Evolutionary conservation across 2,888 invertebrate species (phyloP).

Genomic region (Gastrophysa polygoni): DNA sequence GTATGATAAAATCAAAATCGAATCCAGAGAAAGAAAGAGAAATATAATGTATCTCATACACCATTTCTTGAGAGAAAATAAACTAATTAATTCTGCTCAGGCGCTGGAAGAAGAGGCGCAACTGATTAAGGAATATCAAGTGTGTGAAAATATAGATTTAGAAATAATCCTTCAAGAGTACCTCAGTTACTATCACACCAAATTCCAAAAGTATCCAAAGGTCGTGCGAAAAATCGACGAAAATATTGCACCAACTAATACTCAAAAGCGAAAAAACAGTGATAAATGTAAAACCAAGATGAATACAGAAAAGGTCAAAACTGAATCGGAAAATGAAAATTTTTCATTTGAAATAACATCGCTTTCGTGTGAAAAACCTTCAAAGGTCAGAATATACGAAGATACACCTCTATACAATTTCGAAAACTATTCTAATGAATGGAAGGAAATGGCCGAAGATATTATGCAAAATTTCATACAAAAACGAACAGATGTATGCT

Average conservation of each 20-base stretch:
- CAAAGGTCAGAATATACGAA: slow-evolving; percentile 2
- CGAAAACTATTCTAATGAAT: slow-evolving; percentile 61
- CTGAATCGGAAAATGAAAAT: slow-evolving; percentile 41
- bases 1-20: slow-evolving; percentile 48
- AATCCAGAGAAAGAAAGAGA: slow-evolving; percentile 57
- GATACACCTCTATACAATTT: slow-evolving; percentile 45
- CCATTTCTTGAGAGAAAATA: slow-evolving; percentile 71
- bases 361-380: slow-evolving; percentile 26
- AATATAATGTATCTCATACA: slow-evolving; percentile 69
- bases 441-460: slow-evolving; percentile 68
- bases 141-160: slow-evolving; percentile 92
- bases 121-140: slow-evolving; percentile 69
- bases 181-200: slow-evolving; percentile 81
- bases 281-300: slow-evolving; percentile 18
- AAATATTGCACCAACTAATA: slow-evolving; percentile 18
- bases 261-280: slow-evolving; percentile 28
- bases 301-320: slow-evolving; percentile 44
- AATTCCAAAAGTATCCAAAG: slow-evolving; percentile 86
- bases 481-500: slow-evolving; percentile 61
- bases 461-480: slow-evolving; percentile 70
- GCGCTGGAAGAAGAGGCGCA: slow-evolving; percentile 74
- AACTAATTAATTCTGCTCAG: slow-evolving; percentile 68
- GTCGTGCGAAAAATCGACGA: slow-evolving; percentile 66
- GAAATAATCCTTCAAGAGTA: slow-evolving; percentile 89
- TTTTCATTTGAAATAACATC: slow-evolving; percentile 46